Percentiles rank a stretch among this genome's conserved stretches.
Conservation (phyloP, 2,797 vertebrate species). For the Trachurus trachurus region DNA sequence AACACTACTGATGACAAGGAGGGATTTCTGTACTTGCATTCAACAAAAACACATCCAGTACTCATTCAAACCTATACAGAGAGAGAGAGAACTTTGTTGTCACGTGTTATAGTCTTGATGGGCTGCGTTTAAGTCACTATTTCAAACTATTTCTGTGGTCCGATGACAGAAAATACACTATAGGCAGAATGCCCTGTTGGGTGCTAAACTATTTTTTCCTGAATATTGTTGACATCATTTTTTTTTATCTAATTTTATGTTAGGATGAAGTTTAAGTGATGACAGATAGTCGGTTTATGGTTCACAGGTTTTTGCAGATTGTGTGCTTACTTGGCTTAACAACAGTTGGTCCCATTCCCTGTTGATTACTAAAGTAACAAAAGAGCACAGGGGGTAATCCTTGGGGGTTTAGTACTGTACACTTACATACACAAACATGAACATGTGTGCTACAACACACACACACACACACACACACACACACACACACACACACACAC, state of each 20-base stretch:
- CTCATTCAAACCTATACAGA: slow-evolving; percentile 10
- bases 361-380: slow-evolving; percentile 65
- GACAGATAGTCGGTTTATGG: neutral
- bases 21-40: slow-evolving; percentile 29
- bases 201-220: neutral
- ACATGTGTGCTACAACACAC: neutral
- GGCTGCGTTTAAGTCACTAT: no score
- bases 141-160: neutral
- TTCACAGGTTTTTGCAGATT: slow-evolving; percentile 16
- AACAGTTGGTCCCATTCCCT: slow-evolving; percentile 47
- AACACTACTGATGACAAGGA: slow-evolving; percentile 46
- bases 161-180: neutral
- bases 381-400: slow-evolving; percentile 64
- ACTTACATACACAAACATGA: slow-evolving; percentile 30
- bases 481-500: slow-evolving; percentile 1
- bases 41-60: slow-evolving; percentile 22
- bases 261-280: neutral
- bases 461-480: slow-evolving; percentile 11
- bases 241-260: neutral
- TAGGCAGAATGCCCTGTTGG: no score
- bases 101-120: no score
- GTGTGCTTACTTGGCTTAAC: slow-evolving; percentile 56
- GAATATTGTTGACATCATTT: neutral
- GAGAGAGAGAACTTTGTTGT: no score
- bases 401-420: slow-evolving; percentile 38